Conservation (phyloP, 1,140 invertebrate genomes). For the Drosophila bipectinata region DNA sequence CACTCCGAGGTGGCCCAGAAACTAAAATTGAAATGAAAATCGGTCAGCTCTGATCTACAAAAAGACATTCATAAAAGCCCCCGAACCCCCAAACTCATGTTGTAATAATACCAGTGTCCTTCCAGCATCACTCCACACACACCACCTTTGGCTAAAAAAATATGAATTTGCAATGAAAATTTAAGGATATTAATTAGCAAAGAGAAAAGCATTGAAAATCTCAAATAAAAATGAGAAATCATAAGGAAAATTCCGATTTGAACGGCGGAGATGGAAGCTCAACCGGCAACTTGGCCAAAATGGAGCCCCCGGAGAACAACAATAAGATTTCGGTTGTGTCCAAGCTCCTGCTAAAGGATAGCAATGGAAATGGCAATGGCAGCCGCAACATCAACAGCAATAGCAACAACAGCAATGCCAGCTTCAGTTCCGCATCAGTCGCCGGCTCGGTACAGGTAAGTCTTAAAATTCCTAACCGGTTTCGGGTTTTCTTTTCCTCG, state of each 20-base stretch:
- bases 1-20: conserved; percentile 33
- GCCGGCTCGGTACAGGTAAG: conserved; percentile 83
- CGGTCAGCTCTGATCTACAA: conserved; percentile 19
- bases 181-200: conserved; percentile 7
- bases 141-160: background rate
- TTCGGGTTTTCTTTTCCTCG: conserved; percentile 40
- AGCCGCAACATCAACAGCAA: conserved; percentile 48
- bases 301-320: conserved; percentile 40
- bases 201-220: conserved; percentile 39
- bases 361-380: conserved; percentile 31
- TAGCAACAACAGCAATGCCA: conserved; percentile 72
- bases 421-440: conserved; percentile 83
- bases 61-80: conserved; percentile 8
- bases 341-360: conserved; percentile 48
- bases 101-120: background rate
- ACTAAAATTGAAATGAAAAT: conserved; percentile 37
- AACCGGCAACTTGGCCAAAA: conserved; percentile 21
- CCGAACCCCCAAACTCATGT: background rate
- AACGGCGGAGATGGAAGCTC: conserved; percentile 16
- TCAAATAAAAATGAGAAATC: conserved; percentile 77
- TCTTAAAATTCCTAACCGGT: conserved; percentile 60
- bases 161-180: conserved; percentile 43
- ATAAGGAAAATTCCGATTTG: conserved; percentile 69
- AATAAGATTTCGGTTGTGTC: conserved; percentile 51
- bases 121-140: background rate